Conservation (phyloP, 2,797 vertebrate species). For the Acanthurus leucopareius region DNA sequence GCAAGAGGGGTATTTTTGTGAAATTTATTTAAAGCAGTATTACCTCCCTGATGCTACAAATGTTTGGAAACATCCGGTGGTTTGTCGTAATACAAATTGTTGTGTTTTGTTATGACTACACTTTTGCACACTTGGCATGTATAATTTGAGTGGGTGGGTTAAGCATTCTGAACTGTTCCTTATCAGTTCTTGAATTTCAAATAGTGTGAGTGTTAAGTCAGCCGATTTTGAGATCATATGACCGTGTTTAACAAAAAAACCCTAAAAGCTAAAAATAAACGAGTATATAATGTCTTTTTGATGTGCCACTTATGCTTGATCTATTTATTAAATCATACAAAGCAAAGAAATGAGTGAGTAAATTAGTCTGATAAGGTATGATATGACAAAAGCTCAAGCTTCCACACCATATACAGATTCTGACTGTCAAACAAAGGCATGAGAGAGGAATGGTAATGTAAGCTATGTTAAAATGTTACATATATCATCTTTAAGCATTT, state of each 20-base stretch:
- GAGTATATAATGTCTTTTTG: not conserved
- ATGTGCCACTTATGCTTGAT: not conserved
- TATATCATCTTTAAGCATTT: too few relatives aligned
- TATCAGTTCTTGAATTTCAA: not conserved
- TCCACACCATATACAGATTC: not conserved
- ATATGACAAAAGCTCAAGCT: not conserved
- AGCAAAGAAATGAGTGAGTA: not conserved
- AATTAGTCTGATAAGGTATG: not conserved
- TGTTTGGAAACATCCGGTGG: not conserved
- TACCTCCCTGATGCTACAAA: not conserved
- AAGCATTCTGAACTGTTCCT: not conserved
- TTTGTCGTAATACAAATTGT: not conserved
- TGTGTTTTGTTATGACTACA: not conserved
- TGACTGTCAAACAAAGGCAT: too few relatives aligned
- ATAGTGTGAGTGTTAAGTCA: not conserved
- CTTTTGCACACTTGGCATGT: too few relatives aligned
- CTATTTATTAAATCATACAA: not conserved
- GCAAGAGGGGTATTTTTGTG: not conserved
- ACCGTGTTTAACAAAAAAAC: too few relatives aligned
- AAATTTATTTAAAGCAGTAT: not conserved
- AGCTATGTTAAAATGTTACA: too few relatives aligned
- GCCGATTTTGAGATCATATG: not conserved
- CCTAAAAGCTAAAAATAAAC: too few relatives aligned
- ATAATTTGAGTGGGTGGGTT: constrained; percentile 7
- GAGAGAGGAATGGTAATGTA: too few relatives aligned